Evolutionary conservation across 53 echinoderm and acorn worm species (phyloP).

Genomic region (Apostichopus leukothele): DNA sequence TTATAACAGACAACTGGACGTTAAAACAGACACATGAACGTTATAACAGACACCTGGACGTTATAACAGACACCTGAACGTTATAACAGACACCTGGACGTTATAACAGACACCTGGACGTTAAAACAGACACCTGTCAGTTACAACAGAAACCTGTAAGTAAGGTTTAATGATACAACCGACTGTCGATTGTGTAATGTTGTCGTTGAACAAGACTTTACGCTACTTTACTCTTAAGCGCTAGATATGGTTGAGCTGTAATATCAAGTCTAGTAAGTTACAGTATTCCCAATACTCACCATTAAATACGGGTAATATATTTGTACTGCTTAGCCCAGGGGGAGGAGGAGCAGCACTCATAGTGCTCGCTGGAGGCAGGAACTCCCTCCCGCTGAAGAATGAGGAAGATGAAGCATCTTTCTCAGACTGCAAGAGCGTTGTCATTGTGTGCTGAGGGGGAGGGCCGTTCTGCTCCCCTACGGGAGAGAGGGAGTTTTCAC

Average conservation of each 20-base stretch:
- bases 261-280: too few relatives aligned
- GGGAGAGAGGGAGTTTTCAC: constrained; percentile 29
- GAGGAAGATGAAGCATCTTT: constrained; percentile 5
- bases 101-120: too few relatives aligned
- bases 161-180: too few relatives aligned
- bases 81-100: too few relatives aligned
- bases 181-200: too few relatives aligned
- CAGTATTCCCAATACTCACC: background rate
- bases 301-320: background rate
- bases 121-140: too few relatives aligned
- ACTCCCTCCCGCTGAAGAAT: constrained; percentile 10
- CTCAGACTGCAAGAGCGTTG: constrained; percentile 3
- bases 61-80: too few relatives aligned
- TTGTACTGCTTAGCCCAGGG: constrained; percentile 31
- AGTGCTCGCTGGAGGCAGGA: background rate
- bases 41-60: too few relatives aligned
- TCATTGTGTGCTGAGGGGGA: constrained; percentile 10
- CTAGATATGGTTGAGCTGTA: too few relatives aligned
- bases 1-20: too few relatives aligned
- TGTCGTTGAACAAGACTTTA: background rate
- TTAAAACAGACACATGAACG: too few relatives aligned
- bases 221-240: background rate
- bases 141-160: too few relatives aligned
- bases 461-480: constrained; percentile 2
- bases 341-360: background rate